These are phyloP conservation scores for Antitype chi DNA, from an alignment of 2,888 invertebrate species.

Conservation along the genomic window DNA sequence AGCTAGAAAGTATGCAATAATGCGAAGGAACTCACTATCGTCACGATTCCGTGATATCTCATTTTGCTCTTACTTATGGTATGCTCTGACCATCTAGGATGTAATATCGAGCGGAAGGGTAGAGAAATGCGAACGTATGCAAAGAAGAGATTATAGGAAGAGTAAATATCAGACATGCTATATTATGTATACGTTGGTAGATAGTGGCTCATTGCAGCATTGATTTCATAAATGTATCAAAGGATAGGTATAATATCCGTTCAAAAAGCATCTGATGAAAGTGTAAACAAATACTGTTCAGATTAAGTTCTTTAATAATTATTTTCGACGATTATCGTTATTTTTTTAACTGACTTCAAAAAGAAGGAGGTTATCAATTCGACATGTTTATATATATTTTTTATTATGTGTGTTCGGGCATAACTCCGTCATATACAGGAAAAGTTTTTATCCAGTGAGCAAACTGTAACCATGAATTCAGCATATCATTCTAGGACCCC, in stretches of 20 bases:
- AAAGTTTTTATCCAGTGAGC: no score
- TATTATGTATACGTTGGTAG: not conserved
- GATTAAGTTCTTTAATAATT: no score
- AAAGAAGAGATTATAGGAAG: conserved; percentile 4
- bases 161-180: not conserved
- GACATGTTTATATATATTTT: no score
- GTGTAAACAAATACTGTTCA: not conserved
- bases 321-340: no score
- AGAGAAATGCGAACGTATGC: conserved; percentile 27
- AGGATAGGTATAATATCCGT: not conserved
- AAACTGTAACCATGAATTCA: no score
- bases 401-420: no score
- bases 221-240: not conserved
- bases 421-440: no score
- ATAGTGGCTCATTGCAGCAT: not conserved
- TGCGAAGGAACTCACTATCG: conserved; percentile 24
- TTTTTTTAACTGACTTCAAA: no score
- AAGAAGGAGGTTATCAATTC: no score
- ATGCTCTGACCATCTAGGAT: conserved; percentile 34
- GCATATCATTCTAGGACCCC: no score
- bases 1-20: conserved; percentile 41
- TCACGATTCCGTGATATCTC: conserved; percentile 56
- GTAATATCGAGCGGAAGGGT: conserved; percentile 24
- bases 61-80: conserved; percentile 46
- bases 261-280: not conserved